These are phyloP conservation scores for Rhagologus leucostigma DNA, from an alignment of 2,113 vertebrate genomes.

Conservation along the genomic window DNA sequence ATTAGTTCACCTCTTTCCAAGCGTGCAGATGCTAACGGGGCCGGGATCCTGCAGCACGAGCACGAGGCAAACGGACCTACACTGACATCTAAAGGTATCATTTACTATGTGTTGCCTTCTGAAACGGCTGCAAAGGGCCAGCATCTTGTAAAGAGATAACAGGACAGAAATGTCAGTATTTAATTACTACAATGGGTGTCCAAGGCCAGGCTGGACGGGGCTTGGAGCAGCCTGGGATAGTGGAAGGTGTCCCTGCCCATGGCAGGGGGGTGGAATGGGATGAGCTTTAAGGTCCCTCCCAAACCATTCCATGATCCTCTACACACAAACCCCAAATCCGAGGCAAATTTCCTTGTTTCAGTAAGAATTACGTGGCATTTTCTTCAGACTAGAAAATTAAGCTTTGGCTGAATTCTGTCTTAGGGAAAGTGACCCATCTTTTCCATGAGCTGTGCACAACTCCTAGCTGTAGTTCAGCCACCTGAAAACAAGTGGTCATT, in stretches of 20 bases:
- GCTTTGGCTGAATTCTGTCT: neutral
- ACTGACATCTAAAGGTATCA: neutral
- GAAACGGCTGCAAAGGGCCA: neutral
- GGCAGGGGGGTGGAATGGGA: neutral
- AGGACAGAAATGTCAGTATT: neutral
- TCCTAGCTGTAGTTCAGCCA: neutral
- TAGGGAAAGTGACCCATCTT: neutral
- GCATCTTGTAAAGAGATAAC: neutral
- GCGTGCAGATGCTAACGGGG: neutral
- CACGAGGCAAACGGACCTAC: neutral
- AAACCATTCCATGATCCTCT: too few species aligned
- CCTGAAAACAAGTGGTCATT: neutral
- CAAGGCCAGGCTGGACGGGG: neutral
- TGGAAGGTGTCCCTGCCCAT: neutral
- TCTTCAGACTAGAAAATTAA: neutral
- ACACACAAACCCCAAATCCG: neutral
- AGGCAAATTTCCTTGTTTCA: neutral
- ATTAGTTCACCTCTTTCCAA: neutral
- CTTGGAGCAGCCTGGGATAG: neutral
- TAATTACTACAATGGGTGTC: neutral
- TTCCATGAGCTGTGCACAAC: neutral
- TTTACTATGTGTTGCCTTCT: fast-evolving
- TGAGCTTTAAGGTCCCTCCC: neutral
- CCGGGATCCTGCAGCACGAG: neutral
- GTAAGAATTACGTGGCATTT: neutral